Evolutionary conservation across 2,113 vertebrate species (phyloP), one percentile per base, ranked within the genome.

Genomic region (Ptilonorhynchus violaceus): DNA sequence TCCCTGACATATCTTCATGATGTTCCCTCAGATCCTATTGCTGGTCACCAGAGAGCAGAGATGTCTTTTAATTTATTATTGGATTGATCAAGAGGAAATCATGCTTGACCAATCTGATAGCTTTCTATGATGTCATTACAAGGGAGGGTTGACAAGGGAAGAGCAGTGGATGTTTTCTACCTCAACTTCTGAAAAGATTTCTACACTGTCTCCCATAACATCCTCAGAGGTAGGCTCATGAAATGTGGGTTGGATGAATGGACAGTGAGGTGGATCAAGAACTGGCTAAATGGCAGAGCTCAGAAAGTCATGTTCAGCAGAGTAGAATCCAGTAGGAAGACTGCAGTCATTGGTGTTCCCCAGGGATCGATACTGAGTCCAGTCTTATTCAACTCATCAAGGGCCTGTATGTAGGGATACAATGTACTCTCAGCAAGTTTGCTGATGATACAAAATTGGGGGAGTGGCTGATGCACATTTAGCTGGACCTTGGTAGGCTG

Each of bases 401-500:
- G 7, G 9, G 11, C 9, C 35, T 33, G n/a, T 19, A 56, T 22
- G 11, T 15, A 56, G 28, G 19, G 13, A 10, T 18, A 23, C 27
- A 27, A 11, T 14, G 58, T 37, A 53, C 33, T 10, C 21, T 37
- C 27, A 63, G 10, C n/a, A 74, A 19, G 19, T 56, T 25, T 47
- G 2, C 6, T 28, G 55, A 12, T 39, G 28, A n/a, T 28, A n/a
- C 7, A 33, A 55, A 73, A 47, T 11, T n/a, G 41, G 9, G 15
- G 19, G 23, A 56, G 9, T 1, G 0, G 12, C 30, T 47, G 49
- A 28, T 28, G 28, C 0, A 1, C 1, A 0, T 39, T 58, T 27
- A 58, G 27, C 14, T 19, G 39, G 31, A 19, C 28, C 15, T 47
- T 33, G 18, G 33, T 10, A 19, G 19, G 19, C 50, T 66, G 50